Evolutionary conservation across 2,888 invertebrate species (phyloP).

Genomic region (Pyrochroa serraticornis): DNA sequence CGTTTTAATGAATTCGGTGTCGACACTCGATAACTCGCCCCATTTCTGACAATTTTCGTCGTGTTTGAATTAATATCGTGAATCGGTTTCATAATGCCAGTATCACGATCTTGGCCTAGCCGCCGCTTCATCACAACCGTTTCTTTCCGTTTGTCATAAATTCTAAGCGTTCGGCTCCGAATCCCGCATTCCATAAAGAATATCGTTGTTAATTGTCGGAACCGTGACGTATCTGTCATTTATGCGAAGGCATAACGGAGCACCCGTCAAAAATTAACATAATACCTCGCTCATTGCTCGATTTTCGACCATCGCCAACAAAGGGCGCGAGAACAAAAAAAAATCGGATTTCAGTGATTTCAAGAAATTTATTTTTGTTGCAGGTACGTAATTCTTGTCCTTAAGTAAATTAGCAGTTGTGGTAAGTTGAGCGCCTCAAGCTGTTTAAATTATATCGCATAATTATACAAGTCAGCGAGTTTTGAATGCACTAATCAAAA

Average conservation of each 20-base stretch:
- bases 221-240: conserved; percentile 27
- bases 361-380: conserved; percentile 17
- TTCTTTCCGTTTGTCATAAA: conserved; percentile 28
- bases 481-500: conserved; percentile 17
- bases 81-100: conserved; percentile 25
- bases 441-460: conserved; percentile 21
- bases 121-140: conserved; percentile 24
- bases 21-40: conserved; percentile 14
- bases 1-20: neutral
- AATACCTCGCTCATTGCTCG: conserved; percentile 12
- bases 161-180: conserved; percentile 15
- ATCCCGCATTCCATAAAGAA: conserved; percentile 21
- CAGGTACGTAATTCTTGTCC: conserved; percentile 21
- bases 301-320: conserved; percentile 8
- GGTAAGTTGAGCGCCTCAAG: conserved; percentile 21
- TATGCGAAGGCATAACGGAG: conserved; percentile 12
- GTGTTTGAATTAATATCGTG: conserved; percentile 28
- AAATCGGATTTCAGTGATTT: neutral
- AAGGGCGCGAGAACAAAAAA: neutral
- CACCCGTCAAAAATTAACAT: conserved; percentile 23
- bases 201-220: conserved; percentile 26
- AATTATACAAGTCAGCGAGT: conserved; percentile 16
- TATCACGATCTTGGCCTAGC: conserved; percentile 29
- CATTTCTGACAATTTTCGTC: conserved; percentile 22
- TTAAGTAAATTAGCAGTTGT: conserved; percentile 20